Base-by-base conservation (phyloP, 2,113 vertebrate genomes). In the Clupea harengus region DNA sequence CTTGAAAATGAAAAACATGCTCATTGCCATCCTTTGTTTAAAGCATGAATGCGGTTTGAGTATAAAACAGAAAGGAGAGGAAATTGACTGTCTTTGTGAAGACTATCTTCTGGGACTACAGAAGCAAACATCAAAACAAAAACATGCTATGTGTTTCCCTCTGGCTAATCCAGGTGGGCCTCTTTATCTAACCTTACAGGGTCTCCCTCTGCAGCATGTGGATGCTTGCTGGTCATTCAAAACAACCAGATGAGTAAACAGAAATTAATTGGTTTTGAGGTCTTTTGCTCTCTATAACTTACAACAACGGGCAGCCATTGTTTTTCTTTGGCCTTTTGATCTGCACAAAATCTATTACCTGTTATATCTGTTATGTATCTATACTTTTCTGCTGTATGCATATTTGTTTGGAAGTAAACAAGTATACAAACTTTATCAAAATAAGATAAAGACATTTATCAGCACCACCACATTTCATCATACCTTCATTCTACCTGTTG, bases 161-260 rank as follows among this genome's bases (percentile, higher is more conserved):
- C 67, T 84, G 82, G 75, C 47, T 45, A 81, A n/a, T 88, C 88
- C 90, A 87, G 87, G 83, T 88, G 87, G 91, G 85, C 81, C 32
- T 85, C 87, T 92, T 93, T 92, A 90, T 91, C 88, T 75, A 83
- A 84, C 83, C 86, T 89, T 86, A 88, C 91, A 88, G 89, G 72
- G 89, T 83, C 82, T 72, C 83, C 78, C 83, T 87, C n/a, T 88
- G 88, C 86, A 92, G 89, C 87, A 89, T 72, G 83, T 81, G 22
- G 84, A 13, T 15, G 72, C 13, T 39, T 78, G 72, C 15, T 78
- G 32, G 28, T 78, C 32, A 39, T 32, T 32, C 72, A 32, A 78
- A 78, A 78, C 13, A 44, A 78, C 11, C 28, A 78, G 32, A 78
- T 78, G 72, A 39, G 39, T 44, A 78, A 78, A 78, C 28, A 39